Evolutionary conservation across 1,140 invertebrate species (phyloP).

Genomic region (Vanessa tameamea): DNA sequence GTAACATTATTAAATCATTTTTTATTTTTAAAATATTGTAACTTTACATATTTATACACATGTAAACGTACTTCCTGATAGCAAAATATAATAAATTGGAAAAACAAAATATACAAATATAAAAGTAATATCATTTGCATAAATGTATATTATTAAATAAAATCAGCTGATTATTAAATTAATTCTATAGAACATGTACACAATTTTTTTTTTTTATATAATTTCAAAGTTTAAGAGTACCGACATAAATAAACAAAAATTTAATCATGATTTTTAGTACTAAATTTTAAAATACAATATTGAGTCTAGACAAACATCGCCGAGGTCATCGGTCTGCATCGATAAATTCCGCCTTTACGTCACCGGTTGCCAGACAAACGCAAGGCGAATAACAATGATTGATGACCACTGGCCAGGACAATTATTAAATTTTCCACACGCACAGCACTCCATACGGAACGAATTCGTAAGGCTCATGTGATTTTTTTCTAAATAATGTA

Average conservation of each 20-base stretch:
- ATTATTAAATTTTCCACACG: constrained; percentile 78
- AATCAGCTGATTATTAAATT: no score
- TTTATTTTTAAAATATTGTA: no score
- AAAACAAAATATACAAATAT: no score
- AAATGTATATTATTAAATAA: no score
- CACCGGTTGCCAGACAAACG: constrained; percentile 66
- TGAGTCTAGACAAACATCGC: constrained; percentile 34
- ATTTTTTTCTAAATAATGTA: not conserved
- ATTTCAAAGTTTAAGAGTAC: no score
- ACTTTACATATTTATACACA: no score
- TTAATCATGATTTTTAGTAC: not conserved
- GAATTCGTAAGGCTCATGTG: not conserved
- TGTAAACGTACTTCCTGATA: no score
- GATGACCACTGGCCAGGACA: constrained; percentile 56
- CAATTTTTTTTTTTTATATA: no score
- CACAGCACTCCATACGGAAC: constrained; percentile 51
- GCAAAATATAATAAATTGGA: no score
- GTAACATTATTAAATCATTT: no score
- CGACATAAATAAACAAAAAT: not conserved
- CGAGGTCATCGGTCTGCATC: constrained; percentile 67
- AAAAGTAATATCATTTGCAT: no score
- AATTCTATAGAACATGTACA: no score
- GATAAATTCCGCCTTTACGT: constrained; percentile 64
- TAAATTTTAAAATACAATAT: not conserved
- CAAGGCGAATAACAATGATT: constrained; percentile 70